phyloP scores from a whole-genome alignment of 2,113 vertebrate genomes.

The Semnopithecus entellus region DNA sequence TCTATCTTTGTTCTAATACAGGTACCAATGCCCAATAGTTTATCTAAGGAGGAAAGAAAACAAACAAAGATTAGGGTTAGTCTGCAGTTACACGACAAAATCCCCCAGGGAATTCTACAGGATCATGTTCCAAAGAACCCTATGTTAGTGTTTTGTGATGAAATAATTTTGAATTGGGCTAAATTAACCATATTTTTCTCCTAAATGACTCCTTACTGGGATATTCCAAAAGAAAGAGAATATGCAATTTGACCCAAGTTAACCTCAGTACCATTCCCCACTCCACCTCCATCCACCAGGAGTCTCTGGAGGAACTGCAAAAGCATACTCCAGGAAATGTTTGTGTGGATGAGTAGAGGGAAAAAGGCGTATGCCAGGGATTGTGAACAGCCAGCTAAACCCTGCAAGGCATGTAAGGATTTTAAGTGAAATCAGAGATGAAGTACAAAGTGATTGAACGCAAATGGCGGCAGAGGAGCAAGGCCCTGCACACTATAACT shows the following conservation, averaged over 20 bases:
- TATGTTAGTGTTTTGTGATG: not conserved
- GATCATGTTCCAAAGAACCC: not conserved
- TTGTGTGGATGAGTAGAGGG: not conserved
- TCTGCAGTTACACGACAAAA: not conserved
- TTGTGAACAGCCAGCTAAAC: not conserved
- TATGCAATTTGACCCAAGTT: not conserved
- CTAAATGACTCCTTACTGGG: not conserved
- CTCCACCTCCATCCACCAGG: not conserved
- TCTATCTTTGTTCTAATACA: not conserved
- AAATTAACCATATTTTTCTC: not conserved
- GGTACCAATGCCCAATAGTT: not conserved
- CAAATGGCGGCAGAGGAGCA: not conserved
- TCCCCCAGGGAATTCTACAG: not conserved
- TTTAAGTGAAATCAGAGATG: slow-evolving; percentile 8
- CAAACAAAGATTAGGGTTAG: not conserved
- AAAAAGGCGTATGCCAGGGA: not conserved
- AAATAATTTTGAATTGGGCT: not conserved
- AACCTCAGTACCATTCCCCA: not conserved
- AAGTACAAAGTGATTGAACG: not conserved
- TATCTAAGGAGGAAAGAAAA: not conserved
- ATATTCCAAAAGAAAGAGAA: not conserved
- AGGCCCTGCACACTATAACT: not conserved
- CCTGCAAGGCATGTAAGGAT: not conserved
- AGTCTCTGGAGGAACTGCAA: not conserved
- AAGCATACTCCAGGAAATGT: not conserved